Percentiles rank a stretch among this genome's conserved stretches.
phyloP scores from a whole-genome alignment of 1,140 invertebrate genomes.

The Nymphalis io region DNA sequence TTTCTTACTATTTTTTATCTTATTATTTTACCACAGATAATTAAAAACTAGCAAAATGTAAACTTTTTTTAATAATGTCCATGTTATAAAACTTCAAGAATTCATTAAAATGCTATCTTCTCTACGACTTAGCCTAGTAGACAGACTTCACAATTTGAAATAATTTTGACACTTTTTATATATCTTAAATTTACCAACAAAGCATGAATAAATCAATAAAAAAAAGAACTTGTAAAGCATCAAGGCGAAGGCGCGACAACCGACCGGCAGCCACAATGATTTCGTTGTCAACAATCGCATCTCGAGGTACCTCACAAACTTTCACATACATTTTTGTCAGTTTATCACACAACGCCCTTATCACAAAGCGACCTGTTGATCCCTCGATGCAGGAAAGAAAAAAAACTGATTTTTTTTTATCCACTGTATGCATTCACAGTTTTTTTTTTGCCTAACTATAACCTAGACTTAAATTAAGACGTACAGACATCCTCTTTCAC shows the following conservation, averaged over 20 bases:
- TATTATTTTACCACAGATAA: neutral
- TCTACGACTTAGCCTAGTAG: too few species aligned
- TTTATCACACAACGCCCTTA: conserved; percentile 57
- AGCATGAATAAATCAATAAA: conserved; percentile 21
- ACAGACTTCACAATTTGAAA: neutral
- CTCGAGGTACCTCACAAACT: conserved; percentile 49
- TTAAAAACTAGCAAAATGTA: neutral
- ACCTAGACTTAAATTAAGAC: conserved; percentile 73
- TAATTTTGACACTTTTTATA: conserved; percentile 1
- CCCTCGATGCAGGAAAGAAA: conserved; percentile 73
- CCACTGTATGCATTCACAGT: conserved; percentile 62
- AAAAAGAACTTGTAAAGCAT: conserved; percentile 25
- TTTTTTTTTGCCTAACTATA: conserved; percentile 78
- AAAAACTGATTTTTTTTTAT: conserved; percentile 61
- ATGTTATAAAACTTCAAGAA: neutral
- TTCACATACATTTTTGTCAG: conserved; percentile 50
- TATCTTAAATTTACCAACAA: neutral
- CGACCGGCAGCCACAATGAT: conserved; percentile 42
- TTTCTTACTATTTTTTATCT: too few species aligned
- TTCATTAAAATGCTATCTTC: too few species aligned
- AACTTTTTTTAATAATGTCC: neutral
- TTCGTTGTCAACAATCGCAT: conserved; percentile 69
- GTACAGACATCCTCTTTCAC: conserved; percentile 51
- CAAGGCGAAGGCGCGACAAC: conserved; percentile 42
- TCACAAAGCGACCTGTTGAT: conserved; percentile 74